Evolutionary conservation across 2,888 invertebrate genomes (phyloP).

Genomic region (Drosophila colorata): DNA sequence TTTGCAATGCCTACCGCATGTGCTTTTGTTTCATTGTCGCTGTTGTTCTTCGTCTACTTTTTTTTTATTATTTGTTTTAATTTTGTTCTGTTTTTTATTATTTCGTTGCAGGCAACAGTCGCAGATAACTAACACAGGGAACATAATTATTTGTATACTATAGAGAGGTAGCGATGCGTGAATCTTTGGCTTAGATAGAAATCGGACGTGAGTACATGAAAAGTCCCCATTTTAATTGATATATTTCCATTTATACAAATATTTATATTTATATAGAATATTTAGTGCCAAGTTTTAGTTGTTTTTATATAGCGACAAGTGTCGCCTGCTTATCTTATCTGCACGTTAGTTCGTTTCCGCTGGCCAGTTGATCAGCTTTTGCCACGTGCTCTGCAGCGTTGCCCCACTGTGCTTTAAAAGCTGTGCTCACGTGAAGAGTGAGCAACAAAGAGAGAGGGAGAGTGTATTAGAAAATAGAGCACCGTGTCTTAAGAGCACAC

Average conservation of each 20-base stretch:
- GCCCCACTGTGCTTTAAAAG: slow-evolving; percentile 29
- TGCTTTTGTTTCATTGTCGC: slow-evolving; percentile 6
- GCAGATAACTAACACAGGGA: slow-evolving; percentile 23
- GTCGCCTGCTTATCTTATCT: slow-evolving; percentile 46
- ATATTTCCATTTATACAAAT: background rate
- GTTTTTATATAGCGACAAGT: slow-evolving; percentile 35
- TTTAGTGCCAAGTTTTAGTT: slow-evolving; percentile 4
- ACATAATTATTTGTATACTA: slow-evolving; percentile 7
- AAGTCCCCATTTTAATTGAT: background rate
- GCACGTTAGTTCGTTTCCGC: slow-evolving; percentile 39
- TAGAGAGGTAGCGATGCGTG: slow-evolving; percentile 26
- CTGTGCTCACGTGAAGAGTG: background rate
- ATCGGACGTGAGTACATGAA: background rate
- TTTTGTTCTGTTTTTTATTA: slow-evolving; percentile 5
- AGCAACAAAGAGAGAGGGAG: background rate
- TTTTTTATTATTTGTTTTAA: slow-evolving; percentile 1
- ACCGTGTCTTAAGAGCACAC: background rate
- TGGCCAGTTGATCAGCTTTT: slow-evolving; percentile 27
- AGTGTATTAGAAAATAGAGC: background rate
- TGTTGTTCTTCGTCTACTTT: slow-evolving; percentile 8
- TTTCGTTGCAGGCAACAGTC: background rate
- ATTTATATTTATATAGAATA: background rate
- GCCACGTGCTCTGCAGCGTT: slow-evolving; percentile 34
- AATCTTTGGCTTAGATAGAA: slow-evolving; percentile 20
- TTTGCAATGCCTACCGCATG: slow-evolving; percentile 32